Conservation (phyloP, 2,113 vertebrate species). For the Hippopotamus amphibius region DNA sequence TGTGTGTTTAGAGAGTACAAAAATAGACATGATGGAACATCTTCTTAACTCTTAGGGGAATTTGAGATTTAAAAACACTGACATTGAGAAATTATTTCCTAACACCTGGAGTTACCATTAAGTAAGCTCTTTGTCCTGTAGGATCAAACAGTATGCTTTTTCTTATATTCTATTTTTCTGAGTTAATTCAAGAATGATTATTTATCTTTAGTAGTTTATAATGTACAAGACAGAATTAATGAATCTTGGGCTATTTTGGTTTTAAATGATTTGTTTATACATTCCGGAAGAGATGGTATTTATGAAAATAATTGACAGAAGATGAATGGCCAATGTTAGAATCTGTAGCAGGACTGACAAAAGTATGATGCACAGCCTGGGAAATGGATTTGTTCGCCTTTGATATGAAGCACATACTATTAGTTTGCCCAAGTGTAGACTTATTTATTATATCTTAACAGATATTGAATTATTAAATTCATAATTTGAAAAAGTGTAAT, state of each 20-base stretch:
- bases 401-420: not conserved
- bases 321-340: not conserved
- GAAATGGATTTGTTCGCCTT: not conserved
- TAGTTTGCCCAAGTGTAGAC: not conserved
- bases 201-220: slow-evolving; percentile 28
- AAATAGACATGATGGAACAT: not conserved
- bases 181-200: slow-evolving; percentile 19
- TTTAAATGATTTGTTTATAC: slow-evolving; percentile 53
- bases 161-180: slow-evolving; percentile 12
- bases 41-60: not conserved
- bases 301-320: slow-evolving; percentile 54
- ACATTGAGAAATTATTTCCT: slow-evolving; percentile 35
- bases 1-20: not conserved
- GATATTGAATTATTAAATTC: slow-evolving; percentile 24
- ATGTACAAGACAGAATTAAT: not conserved
- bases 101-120: not conserved
- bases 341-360: not conserved
- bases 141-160: not conserved
- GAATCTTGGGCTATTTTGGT: not conserved
- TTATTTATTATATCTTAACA: not conserved
- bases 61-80: not conserved
- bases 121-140: not conserved
- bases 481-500: not conserved
- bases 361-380: not conserved
- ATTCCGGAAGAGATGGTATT: not conserved